These are phyloP conservation scores for Terrapene triunguis DNA, from an alignment of 2,113 vertebrate species.

Conservation along the genomic window DNA sequence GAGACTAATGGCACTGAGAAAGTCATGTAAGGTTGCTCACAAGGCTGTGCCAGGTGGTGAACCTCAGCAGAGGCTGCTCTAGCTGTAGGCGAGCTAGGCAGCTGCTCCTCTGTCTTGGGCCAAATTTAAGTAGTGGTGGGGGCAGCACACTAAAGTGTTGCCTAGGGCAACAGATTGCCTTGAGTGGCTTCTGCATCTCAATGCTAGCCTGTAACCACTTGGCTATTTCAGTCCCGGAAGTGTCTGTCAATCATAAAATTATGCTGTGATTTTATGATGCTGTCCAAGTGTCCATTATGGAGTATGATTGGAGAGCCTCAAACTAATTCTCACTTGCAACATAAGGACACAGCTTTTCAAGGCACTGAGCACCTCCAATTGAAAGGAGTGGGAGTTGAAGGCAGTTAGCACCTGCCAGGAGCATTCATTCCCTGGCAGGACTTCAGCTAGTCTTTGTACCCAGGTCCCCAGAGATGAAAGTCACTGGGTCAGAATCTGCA, in stretches of 20 bases:
- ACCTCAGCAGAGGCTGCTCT: not conserved
- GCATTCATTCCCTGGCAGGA: not conserved
- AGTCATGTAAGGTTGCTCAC: not conserved
- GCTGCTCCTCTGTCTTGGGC: not conserved
- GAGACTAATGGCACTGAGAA: not conserved
- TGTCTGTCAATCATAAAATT: not conserved
- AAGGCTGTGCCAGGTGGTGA: not conserved
- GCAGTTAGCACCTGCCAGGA: not conserved
- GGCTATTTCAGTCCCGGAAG: not conserved
- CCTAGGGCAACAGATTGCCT: not conserved
- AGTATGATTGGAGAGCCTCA: not conserved
- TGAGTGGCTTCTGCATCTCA: not conserved
- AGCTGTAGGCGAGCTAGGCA: not conserved
- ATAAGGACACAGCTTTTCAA: not conserved
- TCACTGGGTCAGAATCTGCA: not conserved
- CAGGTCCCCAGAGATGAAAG: not conserved
- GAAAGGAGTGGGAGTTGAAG: not conserved
- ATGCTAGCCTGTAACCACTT: not conserved
- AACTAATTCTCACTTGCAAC: not conserved
- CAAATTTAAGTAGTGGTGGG: not conserved
- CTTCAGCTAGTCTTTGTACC: not conserved
- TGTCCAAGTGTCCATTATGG: not conserved
- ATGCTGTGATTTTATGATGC: not conserved
- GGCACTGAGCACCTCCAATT: not conserved
- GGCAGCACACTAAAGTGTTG: not conserved